Conservation (phyloP, 2,113 vertebrate genomes). For the Corapipo altera region DNA sequence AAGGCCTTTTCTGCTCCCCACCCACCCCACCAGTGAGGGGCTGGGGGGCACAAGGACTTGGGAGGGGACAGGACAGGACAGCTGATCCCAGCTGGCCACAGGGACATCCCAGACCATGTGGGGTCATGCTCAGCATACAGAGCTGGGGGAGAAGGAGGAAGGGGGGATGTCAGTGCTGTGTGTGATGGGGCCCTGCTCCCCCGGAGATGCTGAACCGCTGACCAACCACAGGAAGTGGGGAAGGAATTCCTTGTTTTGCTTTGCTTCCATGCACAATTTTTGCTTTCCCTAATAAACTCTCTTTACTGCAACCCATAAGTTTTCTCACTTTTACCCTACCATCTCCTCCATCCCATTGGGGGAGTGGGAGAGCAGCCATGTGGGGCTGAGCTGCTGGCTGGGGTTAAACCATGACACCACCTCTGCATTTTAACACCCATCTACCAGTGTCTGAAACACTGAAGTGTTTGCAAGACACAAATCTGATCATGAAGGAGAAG, state of each 20-base stretch:
- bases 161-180: accelerated
- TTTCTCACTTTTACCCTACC: background rate
- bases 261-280: background rate
- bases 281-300: background rate
- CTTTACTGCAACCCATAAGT: background rate
- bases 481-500: background rate
- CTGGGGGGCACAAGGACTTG: background rate
- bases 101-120: background rate
- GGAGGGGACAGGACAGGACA: background rate
- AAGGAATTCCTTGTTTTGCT: background rate
- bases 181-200: accelerated
- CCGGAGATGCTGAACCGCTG: background rate
- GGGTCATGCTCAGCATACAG: background rate
- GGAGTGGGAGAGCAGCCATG: background rate
- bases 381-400: background rate
- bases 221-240: background rate
- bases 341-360: accelerated
- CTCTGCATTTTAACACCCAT: background rate
- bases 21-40: background rate
- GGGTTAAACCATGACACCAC: background rate
- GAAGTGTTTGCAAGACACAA: background rate
- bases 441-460: background rate
- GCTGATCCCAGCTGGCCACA: background rate
- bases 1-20: background rate
- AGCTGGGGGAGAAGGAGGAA: background rate